Evolutionary conservation across 2,888 invertebrate species (phyloP), one percentile per base, ranked within the genome.

Genomic region (Deladenus siricidicola): DNA sequence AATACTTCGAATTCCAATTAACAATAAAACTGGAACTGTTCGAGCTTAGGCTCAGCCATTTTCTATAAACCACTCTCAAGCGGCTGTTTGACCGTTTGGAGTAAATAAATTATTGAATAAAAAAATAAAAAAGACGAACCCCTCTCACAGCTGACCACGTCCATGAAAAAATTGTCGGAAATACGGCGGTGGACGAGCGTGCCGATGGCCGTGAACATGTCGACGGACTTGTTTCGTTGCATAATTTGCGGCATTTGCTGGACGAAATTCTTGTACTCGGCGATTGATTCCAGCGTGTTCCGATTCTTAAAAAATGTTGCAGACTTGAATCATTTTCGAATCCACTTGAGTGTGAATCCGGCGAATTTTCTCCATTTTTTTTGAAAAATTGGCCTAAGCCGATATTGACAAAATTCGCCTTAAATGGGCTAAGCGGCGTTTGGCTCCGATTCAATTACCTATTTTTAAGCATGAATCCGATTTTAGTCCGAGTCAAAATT

Each of bases 181-280:
- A 66, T 54, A 10, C 66, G 59, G 8, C 56, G 50, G 21, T 62
- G 60, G 14, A 66, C 34, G 58, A 70, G 66, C 42, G 66, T 68
- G n/a, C 69, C 67, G 17, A 72, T 56, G 21, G 66, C 44, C 65
- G 66, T 70, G 58, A 70, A 69, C 6, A 50, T 59, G 4, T 43
- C 54, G 8, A 60, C 61, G 52, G 65, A 62, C 55, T 66, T 68
- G 60, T 70, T 70, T 21, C 56, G 62, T 48, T 65, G 65, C 19
- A 70, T 29, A 45, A 72, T 66, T 45, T 62, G 56, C 8, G 66
- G 70, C 68, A 72, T 64, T 43, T 72, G 67, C 47, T 62, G 67
- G 47, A 72, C 66, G 17, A 72, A 58, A 10, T 68, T 65, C 24
- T 68, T 55, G 44, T 70, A 70, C 29, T 71, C 69, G 21, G 69